phyloP scores from a whole-genome alignment of 2,888 invertebrate species.

The Girardia tigrina region DNA sequence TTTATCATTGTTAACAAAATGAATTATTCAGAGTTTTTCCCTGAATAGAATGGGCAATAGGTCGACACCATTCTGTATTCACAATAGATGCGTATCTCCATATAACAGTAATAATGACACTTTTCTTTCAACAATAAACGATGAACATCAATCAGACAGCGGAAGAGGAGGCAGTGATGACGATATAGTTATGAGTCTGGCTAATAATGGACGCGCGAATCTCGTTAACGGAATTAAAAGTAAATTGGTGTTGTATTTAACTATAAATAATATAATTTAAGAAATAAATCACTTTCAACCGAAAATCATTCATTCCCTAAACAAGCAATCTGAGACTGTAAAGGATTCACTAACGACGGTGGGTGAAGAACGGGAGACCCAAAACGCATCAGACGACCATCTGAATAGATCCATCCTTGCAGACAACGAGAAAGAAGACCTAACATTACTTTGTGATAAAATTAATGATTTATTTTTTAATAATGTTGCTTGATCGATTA shows the following conservation, averaged over 20 bases:
- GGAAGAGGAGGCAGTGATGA: not conserved
- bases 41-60: not conserved
- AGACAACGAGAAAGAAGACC: not conserved
- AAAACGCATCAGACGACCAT: not conserved
- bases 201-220: not conserved
- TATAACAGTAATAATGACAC: not conserved
- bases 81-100: not conserved
- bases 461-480: not conserved
- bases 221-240: not conserved
- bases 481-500: not conserved
- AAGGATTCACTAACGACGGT: not conserved
- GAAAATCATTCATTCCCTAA: not conserved
- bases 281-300: not conserved
- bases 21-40: not conserved
- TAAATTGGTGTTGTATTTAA: too few species aligned
- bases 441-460: not conserved
- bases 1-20: too few species aligned
- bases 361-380: not conserved
- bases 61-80: not conserved
- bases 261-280: not conserved
- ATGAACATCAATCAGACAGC: not conserved
- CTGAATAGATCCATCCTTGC: not conserved
- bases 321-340: not conserved
- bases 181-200: not conserved
- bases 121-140: not conserved